Conservation (phyloP, 2,797 vertebrate genomes). For the Melanotaenia nigrans region DNA sequence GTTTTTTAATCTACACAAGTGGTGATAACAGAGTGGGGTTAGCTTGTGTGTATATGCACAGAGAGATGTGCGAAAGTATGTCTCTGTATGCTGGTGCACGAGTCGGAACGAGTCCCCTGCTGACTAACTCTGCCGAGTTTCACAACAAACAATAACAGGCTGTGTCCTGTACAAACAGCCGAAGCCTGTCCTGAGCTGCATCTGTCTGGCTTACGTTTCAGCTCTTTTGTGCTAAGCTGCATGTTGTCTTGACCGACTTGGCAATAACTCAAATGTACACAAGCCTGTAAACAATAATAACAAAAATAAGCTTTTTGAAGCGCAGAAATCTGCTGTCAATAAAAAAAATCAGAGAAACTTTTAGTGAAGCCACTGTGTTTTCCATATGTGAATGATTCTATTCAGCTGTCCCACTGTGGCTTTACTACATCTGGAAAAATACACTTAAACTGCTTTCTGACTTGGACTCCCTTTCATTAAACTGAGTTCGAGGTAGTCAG, state of each 20-base stretch:
- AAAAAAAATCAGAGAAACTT: slow-evolving; percentile 2
- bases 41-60: neutral
- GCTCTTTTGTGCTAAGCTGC: neutral
- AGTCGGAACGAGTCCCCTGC: neutral
- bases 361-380: neutral
- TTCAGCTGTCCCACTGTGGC: neutral
- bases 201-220: slow-evolving; percentile 2
- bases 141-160: slow-evolving; percentile 44
- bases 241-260: slow-evolving; percentile 16
- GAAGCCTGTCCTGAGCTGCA: slow-evolving; percentile 4
- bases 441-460: neutral
- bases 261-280: neutral
- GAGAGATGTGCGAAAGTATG: neutral
- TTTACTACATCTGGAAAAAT: neutral
- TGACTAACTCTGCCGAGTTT: slow-evolving; percentile 27
- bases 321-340: neutral
- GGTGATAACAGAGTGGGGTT: neutral
- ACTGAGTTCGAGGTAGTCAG: neutral
- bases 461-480: neutral
- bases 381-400: neutral
- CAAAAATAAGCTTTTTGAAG: slow-evolving; percentile 15
- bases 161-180: slow-evolving; percentile 23
- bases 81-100: neutral
- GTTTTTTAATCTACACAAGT: neutral
- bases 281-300: neutral